Conservation (phyloP, 2,888 invertebrate species). For the Stenodema calcarata region DNA sequence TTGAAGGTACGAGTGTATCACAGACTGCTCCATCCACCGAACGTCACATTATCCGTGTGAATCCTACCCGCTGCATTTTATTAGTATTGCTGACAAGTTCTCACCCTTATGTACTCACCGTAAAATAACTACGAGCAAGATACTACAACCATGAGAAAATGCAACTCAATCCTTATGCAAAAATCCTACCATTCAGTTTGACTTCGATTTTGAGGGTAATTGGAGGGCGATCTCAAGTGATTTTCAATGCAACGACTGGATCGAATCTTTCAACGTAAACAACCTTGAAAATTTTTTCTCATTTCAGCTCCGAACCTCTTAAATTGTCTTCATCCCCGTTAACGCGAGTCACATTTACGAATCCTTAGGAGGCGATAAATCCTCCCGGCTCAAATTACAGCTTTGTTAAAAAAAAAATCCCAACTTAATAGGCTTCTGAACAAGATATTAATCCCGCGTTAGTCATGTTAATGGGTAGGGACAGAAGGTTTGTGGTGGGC, state of each 20-base stretch:
- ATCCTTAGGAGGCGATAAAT: constrained; percentile 12
- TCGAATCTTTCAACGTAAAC: no score
- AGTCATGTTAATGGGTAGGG: constrained; percentile 13
- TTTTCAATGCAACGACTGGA: no score
- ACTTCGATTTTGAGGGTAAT: no score
- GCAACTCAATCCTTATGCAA: no score
- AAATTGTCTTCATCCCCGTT: not conserved
- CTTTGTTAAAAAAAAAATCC: constrained; percentile 14
- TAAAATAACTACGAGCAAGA: no score
- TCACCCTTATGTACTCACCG: no score
- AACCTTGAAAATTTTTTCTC: no score
- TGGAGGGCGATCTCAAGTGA: no score
- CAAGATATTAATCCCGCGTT: constrained; percentile 45
- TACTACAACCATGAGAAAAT: no score
- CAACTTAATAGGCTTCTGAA: constrained; percentile 47
- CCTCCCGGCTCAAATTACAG: constrained; percentile 32
- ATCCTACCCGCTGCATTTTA: no score
- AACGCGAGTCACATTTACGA: not conserved
- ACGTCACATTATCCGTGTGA: not conserved
- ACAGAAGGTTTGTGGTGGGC: constrained; percentile 1
- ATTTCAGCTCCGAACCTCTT: not conserved
- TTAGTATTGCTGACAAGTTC: no score
- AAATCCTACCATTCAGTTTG: no score
- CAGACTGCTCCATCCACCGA: not conserved
- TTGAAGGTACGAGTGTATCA: not conserved